These are phyloP conservation scores for Chelonia mydas DNA, from an alignment of 2,797 vertebrate genomes.

Conservation along the genomic window DNA sequence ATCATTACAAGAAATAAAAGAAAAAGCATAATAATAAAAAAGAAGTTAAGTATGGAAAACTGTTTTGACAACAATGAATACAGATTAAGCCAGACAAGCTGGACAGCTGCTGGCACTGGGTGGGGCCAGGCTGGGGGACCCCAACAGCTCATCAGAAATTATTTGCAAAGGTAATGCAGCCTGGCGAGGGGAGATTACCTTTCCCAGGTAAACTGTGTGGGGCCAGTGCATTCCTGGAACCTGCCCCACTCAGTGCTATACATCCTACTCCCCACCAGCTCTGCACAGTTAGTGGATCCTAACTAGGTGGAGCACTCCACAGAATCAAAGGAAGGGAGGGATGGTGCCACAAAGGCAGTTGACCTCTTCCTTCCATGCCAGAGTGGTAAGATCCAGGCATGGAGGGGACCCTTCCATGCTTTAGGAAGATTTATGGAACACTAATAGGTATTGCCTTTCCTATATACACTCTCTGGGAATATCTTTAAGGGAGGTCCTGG, in stretches of 20 bases:
- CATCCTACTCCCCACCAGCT: background rate
- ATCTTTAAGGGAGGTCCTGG: background rate
- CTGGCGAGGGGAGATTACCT: background rate
- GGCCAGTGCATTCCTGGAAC: background rate
- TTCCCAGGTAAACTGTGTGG: background rate
- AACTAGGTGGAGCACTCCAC: background rate
- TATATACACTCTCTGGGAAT: background rate
- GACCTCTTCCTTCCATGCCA: background rate
- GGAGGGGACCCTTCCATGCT: background rate
- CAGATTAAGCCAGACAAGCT: conserved; percentile 69
- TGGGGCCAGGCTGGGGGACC: background rate
- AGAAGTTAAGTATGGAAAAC: conserved; percentile 81
- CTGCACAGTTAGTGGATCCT: background rate
- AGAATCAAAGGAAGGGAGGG: background rate
- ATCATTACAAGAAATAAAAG: conserved; percentile 79
- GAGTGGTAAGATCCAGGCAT: background rate
- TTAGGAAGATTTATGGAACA: background rate
- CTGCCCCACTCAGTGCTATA: background rate
- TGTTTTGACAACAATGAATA: conserved; percentile 81
- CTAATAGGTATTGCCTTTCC: background rate
- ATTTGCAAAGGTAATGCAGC: background rate
- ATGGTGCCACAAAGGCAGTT: background rate
- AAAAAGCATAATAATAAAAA: conserved; percentile 80
- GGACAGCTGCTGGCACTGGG: background rate
- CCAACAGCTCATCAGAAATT: background rate